Base-by-base conservation (phyloP, 2,888 invertebrate species). In the Ormyrus labotus region DNA sequence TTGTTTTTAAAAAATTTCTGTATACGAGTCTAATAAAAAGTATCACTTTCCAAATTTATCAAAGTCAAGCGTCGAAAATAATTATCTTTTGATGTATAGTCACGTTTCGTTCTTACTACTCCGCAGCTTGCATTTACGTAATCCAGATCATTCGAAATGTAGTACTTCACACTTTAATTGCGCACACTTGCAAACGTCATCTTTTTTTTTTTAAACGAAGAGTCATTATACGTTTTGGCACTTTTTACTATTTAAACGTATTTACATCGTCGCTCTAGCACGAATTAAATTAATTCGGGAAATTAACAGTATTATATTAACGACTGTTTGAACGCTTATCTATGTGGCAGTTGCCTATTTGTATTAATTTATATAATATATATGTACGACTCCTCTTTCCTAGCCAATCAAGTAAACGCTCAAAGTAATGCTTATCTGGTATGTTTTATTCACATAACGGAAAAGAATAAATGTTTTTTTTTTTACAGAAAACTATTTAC, bases 401-500 rank as follows among this genome's bases (percentile, higher is more conserved):
- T 50, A 67, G 53, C 55, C 53, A 71, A 55, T 71, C 13, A 51
- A 71, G 13, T n/a, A 60, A 58, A 77, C 34, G 47, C n/a, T 70
- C 10, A 80, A 75, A 70, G 48, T 51, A 65, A 80, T 64, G 2
- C 50, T 68, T 64, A 64, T 50, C 48, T 50, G 61, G 9, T 45
- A 19, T 50, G 7, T 70, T 64, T 68, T 68, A 72, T 77, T 72
- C 64, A 60, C 10, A 3, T 7, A 72, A 76, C 76, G 19, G 45
- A 79, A 82, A 73, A 71, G 19, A 34, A 61, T 53, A 76, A 72
- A 58, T 34, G 34, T 34, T 34, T 34, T 34, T 48, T 51, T 78
- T 89, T 89, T 86, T 88, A 88, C 89, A 89, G 86, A 85, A 84
- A 89, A 84, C 86, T 89, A 89, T 89, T 84, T 89, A 89, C 89